phyloP scores from a whole-genome alignment of 2,797 vertebrate genomes.

The Phoeniculus purpureus region DNA sequence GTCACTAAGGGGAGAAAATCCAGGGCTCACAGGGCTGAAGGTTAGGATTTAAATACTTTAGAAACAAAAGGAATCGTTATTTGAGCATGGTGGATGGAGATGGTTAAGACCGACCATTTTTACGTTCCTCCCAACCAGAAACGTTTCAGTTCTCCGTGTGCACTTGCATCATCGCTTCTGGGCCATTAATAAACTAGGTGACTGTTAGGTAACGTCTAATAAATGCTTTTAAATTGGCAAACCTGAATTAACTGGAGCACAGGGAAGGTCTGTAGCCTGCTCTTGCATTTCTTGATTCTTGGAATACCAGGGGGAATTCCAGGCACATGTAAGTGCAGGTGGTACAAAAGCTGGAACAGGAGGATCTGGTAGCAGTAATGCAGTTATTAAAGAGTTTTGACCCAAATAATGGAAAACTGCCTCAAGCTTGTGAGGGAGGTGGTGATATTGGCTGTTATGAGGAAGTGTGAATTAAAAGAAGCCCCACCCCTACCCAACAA shows the following conservation, averaged over 20 bases:
- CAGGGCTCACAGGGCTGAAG: background rate
- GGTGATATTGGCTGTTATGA: background rate
- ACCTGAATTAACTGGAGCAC: background rate
- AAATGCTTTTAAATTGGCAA: background rate
- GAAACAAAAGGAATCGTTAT: background rate
- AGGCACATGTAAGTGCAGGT: background rate
- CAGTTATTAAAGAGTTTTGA: background rate
- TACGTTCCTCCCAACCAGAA: background rate
- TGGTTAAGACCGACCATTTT: background rate
- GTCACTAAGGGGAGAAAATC: background rate
- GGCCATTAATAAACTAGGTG: background rate
- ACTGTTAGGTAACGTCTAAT: background rate
- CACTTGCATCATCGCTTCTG: background rate
- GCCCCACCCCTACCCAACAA: background rate
- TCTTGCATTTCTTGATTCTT: slow-evolving; percentile 7
- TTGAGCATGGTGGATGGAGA: background rate
- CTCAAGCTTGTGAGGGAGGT: background rate
- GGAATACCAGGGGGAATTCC: background rate
- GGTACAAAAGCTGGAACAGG: background rate
- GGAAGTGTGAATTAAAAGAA: background rate
- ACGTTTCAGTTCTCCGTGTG: background rate
- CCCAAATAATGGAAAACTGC: background rate
- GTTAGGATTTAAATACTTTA: background rate
- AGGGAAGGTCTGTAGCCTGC: background rate
- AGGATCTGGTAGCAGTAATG: background rate